These are phyloP conservation scores for Sarcophaga subvicina DNA, from an alignment of 2,888 invertebrate species.

Conservation along the genomic window DNA sequence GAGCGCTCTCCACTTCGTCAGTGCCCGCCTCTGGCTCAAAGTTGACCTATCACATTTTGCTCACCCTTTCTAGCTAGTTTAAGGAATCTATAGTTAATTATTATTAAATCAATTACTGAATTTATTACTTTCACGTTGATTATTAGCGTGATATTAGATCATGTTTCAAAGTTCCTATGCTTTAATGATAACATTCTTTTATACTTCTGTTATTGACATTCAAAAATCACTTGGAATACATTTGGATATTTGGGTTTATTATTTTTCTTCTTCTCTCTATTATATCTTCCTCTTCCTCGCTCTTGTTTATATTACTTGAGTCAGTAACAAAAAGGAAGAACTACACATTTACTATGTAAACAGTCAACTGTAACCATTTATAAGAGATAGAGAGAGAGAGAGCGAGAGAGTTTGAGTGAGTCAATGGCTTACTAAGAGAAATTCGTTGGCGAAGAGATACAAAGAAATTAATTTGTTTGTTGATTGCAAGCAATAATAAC, in stretches of 20 bases:
- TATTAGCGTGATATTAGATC: not conserved
- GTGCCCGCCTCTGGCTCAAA: too few relatives aligned
- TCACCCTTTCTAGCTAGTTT: too few relatives aligned
- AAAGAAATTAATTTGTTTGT: not conserved
- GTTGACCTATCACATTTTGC: too few relatives aligned
- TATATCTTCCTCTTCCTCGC: not conserved
- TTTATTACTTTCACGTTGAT: too few relatives aligned
- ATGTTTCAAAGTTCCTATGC: not conserved
- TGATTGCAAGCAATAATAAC: not conserved
- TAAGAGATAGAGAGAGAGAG: not conserved
- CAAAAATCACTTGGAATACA: not conserved
- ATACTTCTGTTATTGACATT: slow-evolving; percentile 2
- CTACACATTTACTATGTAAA: not conserved
- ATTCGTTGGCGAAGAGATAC: not conserved
- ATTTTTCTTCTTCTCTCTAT: not conserved
- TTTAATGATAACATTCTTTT: not conserved
- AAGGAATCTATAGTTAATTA: too few relatives aligned
- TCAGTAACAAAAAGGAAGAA: slow-evolving; percentile 4
- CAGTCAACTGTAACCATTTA: not conserved
- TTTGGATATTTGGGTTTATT: not conserved
- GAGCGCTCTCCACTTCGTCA: too few relatives aligned
- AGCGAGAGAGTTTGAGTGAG: not conserved
- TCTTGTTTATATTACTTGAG: not conserved
- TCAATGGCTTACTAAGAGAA: not conserved
- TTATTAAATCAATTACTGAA: too few relatives aligned